Evolutionary conservation across 2,113 vertebrate species (phyloP).

Genomic region (Dicrurus megarhynchus): DNA sequence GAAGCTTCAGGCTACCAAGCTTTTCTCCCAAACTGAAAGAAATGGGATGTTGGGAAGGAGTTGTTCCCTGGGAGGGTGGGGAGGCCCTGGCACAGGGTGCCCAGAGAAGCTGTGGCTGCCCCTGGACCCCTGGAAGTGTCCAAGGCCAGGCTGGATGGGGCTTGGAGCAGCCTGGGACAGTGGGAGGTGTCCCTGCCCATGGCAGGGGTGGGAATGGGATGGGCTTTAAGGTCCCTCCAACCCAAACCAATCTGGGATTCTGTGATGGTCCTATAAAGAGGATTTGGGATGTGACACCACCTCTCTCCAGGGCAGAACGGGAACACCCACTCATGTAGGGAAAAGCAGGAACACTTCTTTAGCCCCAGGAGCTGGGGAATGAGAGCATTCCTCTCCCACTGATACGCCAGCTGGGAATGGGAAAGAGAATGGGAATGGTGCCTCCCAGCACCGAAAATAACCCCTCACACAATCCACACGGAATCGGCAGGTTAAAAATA

Average conservation of each 20-base stretch:
- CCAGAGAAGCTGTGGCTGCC: not conserved
- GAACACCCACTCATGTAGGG: not conserved
- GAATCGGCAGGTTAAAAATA: not conserved
- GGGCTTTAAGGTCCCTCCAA: not conserved
- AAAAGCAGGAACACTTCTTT: not conserved
- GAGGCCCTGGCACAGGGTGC: not conserved
- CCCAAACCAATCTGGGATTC: not conserved
- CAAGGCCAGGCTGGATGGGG: not conserved
- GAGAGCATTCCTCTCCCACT: not conserved
- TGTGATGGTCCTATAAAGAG: not conserved
- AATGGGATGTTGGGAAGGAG: not conserved
- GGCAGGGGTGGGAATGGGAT: too few relatives aligned
- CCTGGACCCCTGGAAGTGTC: not conserved
- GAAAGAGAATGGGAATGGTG: not conserved
- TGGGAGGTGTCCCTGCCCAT: not conserved
- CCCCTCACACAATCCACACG: not conserved
- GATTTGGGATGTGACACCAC: not conserved
- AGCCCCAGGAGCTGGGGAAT: not conserved
- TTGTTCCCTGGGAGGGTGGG: not conserved
- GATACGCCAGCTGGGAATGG: not conserved
- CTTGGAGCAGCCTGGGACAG: not conserved
- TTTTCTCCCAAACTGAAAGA: not conserved
- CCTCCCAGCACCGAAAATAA: not conserved
- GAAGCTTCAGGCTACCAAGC: not conserved
- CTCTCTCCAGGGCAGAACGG: accelerated